These are phyloP conservation scores for Coregonus ussuriensis DNA, from an alignment of 2,797 vertebrate genomes.

Conservation along the genomic window DNA sequence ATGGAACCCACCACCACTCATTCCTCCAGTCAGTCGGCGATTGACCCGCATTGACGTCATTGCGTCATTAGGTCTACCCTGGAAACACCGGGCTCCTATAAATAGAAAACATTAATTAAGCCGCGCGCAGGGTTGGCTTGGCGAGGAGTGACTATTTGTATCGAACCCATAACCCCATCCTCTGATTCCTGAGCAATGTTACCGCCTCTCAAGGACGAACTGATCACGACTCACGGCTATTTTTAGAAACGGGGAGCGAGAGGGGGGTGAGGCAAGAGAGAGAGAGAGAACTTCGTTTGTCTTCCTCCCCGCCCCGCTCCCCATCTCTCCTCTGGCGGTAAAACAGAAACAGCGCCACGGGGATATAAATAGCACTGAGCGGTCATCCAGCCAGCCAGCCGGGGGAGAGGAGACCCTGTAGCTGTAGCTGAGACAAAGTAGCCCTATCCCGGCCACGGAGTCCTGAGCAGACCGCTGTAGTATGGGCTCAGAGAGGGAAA, in stretches of 20 bases:
- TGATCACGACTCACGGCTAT: constrained; percentile 81
- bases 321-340: constrained; percentile 57
- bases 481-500: too few species aligned
- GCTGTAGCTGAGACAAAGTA: constrained; percentile 16
- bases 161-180: constrained; percentile 81
- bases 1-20: constrained; percentile 75
- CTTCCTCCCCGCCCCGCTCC: constrained; percentile 53
- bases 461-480: neutral
- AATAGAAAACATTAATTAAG: constrained; percentile 94
- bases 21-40: constrained; percentile 91
- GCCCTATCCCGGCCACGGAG: constrained; percentile 10
- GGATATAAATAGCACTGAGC: constrained; percentile 76
- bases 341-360: constrained; percentile 72
- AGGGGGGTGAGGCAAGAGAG: neutral
- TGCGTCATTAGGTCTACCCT: constrained; percentile 98
- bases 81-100: constrained; percentile 91
- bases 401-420: constrained; percentile 52
- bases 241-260: constrained; percentile 75
- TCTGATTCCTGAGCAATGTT: constrained; percentile 73
- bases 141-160: constrained; percentile 82
- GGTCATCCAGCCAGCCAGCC: constrained; percentile 55
- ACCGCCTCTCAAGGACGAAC: constrained; percentile 75
- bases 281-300: constrained; percentile 32
- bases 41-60: constrained; percentile 98
- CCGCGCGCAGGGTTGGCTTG: constrained; percentile 74